These are phyloP conservation scores for Tychaedon coryphoeus DNA, from an alignment of 2,113 vertebrate genomes.

Conservation along the genomic window DNA sequence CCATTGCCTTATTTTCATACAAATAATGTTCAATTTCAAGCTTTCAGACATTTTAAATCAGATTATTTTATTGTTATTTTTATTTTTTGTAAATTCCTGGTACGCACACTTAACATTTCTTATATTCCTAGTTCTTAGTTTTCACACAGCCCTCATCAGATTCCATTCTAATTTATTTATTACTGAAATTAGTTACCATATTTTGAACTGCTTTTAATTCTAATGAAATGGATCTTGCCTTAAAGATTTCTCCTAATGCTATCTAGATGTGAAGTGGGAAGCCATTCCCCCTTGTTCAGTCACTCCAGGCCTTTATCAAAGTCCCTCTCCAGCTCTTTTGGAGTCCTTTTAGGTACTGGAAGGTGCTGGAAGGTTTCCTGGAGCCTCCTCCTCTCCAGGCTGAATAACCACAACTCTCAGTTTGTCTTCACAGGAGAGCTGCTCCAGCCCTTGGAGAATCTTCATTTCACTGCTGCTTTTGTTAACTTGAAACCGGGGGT, in stretches of 20 bases:
- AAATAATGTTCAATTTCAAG: background rate
- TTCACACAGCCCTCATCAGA: background rate
- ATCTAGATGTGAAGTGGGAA: background rate
- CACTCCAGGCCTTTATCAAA: background rate
- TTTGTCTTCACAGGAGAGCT: background rate
- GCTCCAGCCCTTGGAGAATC: background rate
- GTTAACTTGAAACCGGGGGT: background rate
- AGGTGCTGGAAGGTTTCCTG: background rate
- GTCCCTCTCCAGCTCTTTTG: background rate
- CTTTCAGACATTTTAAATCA: background rate
- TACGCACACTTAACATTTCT: background rate
- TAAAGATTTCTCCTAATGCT: background rate
- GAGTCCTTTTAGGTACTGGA: background rate
- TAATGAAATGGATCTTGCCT: background rate
- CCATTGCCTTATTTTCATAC: background rate
- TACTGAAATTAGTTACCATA: background rate
- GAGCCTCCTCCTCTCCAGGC: background rate
- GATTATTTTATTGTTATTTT: too few species aligned
- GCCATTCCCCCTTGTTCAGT: background rate
- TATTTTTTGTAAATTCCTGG: background rate
- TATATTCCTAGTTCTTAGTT: background rate
- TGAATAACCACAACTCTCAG: background rate
- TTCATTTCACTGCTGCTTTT: background rate
- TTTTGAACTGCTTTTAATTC: background rate
- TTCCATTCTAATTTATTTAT: background rate